Conservation (phyloP, 2,888 invertebrate genomes). For the Cataglyphis altisquamis region DNA sequence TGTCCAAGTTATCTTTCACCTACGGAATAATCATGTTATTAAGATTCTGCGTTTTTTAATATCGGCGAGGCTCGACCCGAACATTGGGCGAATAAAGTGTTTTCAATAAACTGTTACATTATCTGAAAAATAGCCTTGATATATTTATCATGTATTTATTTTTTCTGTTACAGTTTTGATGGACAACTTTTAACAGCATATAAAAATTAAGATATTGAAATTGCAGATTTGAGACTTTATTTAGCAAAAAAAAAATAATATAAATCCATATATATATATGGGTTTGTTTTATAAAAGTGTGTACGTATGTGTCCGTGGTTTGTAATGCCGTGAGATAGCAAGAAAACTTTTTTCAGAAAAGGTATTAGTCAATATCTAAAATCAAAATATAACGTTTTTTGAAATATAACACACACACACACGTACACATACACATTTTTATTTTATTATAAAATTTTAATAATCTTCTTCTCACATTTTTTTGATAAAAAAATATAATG, state of each 20-base stretch:
- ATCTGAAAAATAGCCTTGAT: constrained; percentile 77
- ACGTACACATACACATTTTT: neutral
- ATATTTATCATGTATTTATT: neutral
- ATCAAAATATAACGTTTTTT: constrained; percentile 51
- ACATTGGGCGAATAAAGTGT: constrained; percentile 82
- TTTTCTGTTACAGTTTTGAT: neutral
- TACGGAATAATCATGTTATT: constrained; percentile 85
- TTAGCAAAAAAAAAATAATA: neutral
- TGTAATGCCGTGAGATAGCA: constrained; percentile 75
- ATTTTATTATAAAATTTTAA: neutral
- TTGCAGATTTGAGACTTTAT: constrained; percentile 3
- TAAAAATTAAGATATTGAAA: neutral
- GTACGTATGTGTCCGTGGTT: constrained; percentile 68
- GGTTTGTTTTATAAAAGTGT: constrained; percentile 75
- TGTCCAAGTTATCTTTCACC: constrained; percentile 80
- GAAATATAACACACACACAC: neutral
- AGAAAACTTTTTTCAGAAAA: constrained; percentile 50
- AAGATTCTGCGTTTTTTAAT: constrained; percentile 85
- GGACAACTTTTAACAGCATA: neutral
- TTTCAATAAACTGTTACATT: constrained; percentile 86
- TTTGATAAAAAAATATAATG: neutral
- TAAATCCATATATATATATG: constrained; percentile 62
- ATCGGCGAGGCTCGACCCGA: constrained; percentile 83
- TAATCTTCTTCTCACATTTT: neutral
- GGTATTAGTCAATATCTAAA: constrained; percentile 22